A percentile compares a stretch with the other conserved stretches of the same genome.
These are phyloP conservation scores for Melanotaenia pygmaea DNA, from an alignment of 2,797 vertebrate species.

Conservation along the genomic window DNA sequence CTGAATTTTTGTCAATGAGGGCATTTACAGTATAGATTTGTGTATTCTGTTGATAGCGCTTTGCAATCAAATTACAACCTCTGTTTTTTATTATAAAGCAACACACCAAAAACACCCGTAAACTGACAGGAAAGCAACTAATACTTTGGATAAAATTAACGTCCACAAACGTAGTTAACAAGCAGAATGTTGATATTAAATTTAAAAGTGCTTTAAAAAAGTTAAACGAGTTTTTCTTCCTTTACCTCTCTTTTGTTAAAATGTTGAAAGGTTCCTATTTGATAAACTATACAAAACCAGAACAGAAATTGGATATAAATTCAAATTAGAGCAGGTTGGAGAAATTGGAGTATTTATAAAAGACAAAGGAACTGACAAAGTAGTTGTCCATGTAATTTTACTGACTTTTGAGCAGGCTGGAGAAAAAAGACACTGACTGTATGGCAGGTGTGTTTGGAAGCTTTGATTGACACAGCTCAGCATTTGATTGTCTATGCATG, in stretches of 20 bases:
- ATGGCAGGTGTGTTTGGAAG: slow-evolving; percentile 48
- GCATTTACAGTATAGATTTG: not conserved
- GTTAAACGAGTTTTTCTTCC: slow-evolving; percentile 14
- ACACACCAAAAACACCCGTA: not conserved
- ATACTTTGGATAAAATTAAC: slow-evolving; percentile 35
- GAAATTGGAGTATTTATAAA: too few species aligned
- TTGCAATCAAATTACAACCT: not conserved
- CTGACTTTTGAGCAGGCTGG: slow-evolving; percentile 35
- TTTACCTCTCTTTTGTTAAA: slow-evolving; percentile 21
- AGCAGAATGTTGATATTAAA: slow-evolving; percentile 25
- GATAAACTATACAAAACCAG: slow-evolving; percentile 1
- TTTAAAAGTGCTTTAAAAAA: slow-evolving; percentile 18
- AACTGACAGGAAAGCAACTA: slow-evolving; percentile 3
- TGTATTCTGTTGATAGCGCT: not conserved
- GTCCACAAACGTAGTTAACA: slow-evolving; percentile 33
- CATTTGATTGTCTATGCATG: slow-evolving; percentile 36
- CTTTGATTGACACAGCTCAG: slow-evolving; percentile 60
- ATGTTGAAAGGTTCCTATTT: slow-evolving; percentile 5
- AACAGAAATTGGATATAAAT: not conserved
- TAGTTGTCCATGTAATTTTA: slow-evolving; percentile 34
- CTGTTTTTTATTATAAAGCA: not conserved
- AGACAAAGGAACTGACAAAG: too few species aligned
- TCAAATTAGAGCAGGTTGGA: not conserved
- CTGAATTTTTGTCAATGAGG: not conserved
- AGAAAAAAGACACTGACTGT: slow-evolving; percentile 4